These are phyloP conservation scores for Drosophila monieri DNA, from an alignment of 2,888 invertebrate genomes.

Conservation along the genomic window DNA sequence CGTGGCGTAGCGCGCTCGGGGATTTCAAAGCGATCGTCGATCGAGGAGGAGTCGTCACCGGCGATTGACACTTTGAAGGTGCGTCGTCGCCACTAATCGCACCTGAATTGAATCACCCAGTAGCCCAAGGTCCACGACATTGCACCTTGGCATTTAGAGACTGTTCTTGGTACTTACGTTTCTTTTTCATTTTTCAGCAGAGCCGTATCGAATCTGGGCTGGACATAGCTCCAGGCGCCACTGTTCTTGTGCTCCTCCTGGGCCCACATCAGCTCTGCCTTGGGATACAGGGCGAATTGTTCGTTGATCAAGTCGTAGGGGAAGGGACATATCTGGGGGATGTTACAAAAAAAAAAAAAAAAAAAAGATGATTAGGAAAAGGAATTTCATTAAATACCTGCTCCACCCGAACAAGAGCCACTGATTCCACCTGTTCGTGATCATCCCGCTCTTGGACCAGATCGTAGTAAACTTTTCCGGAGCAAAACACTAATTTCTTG, in stretches of 20 bases:
- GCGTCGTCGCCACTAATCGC: conserved; percentile 58
- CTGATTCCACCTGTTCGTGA: conserved; percentile 87
- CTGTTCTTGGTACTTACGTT: conserved; percentile 48
- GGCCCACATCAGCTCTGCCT: conserved; percentile 89
- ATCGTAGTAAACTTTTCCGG: conserved; percentile 93
- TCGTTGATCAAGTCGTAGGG: conserved; percentile 90
- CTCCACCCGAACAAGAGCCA: conserved; percentile 93
- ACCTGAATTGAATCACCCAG: conserved; percentile 71
- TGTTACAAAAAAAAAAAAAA: not conserved
- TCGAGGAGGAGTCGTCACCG: conserved; percentile 22
- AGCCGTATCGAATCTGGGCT: conserved; percentile 88
- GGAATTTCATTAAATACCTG: conserved; percentile 84
- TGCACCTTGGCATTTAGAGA: conserved; percentile 68
- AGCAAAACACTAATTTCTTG: conserved; percentile 90
- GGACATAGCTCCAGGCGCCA: conserved; percentile 90
- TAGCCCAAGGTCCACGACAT: conserved; percentile 58
- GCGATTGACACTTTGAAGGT: conserved; percentile 68
- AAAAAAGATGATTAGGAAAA: not conserved
- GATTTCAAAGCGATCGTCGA: conserved; percentile 8
- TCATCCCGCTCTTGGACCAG: conserved; percentile 88
- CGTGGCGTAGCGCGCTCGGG: conserved; percentile 4
- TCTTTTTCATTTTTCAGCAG: conserved; percentile 83
- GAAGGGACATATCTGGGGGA: conserved; percentile 87
- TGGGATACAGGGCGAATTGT: conserved; percentile 87
- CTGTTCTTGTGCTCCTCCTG: conserved; percentile 96